These are phyloP conservation scores for Lepus oiostolus DNA, from an alignment of 2,797 vertebrate species.

Conservation along the genomic window DNA sequence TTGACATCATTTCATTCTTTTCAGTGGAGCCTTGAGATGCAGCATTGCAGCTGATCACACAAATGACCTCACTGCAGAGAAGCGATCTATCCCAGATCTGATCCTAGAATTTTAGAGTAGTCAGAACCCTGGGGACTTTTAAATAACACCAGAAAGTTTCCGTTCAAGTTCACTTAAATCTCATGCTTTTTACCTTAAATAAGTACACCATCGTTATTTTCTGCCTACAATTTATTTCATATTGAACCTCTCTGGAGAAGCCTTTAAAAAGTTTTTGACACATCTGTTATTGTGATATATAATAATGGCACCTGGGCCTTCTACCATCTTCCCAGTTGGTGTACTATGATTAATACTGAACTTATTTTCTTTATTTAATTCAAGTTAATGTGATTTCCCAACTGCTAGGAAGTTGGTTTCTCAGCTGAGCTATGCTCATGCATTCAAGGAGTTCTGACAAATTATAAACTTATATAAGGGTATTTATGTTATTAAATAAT, in stretches of 20 bases:
- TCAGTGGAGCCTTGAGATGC: background rate
- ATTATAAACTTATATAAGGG: background rate
- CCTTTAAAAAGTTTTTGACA: background rate
- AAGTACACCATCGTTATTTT: background rate
- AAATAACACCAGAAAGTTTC: constrained; percentile 44
- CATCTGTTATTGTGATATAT: background rate
- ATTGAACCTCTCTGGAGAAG: background rate
- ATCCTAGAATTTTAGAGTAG: constrained; percentile 42
- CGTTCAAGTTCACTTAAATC: constrained; percentile 16
- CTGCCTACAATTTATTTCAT: constrained; percentile 44
- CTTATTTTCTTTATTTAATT: constrained; percentile 18
- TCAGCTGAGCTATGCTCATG: background rate
- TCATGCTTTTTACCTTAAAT: constrained; percentile 26
- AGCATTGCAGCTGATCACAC: background rate
- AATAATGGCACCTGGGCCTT: background rate
- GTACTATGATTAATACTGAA: background rate
- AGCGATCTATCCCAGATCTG: background rate
- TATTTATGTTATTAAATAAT: constrained; percentile 14
- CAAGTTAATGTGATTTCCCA: background rate
- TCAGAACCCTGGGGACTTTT: background rate
- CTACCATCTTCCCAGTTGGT: background rate
- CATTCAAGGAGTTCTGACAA: background rate
- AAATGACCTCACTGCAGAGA: constrained; percentile 23
- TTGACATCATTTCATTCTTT: constrained; percentile 24
- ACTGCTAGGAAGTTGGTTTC: background rate